Evolutionary conservation across 2,888 invertebrate species (phyloP).

Genomic region (Augiades crinisus): DNA sequence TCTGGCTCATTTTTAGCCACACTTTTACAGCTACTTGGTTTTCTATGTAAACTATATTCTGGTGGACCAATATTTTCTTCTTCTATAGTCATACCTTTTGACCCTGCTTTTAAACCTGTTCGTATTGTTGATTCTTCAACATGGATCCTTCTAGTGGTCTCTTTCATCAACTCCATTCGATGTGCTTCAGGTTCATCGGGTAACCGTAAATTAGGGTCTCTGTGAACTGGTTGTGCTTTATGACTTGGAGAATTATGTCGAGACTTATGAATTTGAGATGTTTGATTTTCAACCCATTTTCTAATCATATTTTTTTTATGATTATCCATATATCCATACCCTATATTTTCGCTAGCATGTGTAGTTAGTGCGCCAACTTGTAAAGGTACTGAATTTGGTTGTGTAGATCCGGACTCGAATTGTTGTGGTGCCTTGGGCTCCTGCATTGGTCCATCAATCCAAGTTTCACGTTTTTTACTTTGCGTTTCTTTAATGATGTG

Average conservation of each 20-base stretch:
- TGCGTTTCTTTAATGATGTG: slow-evolving; percentile 90
- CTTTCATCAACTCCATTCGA: slow-evolving; percentile 74
- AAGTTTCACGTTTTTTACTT: slow-evolving; percentile 92
- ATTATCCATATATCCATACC: slow-evolving; percentile 95
- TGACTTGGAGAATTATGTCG: slow-evolving; percentile 80
- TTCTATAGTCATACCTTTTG: slow-evolving; percentile 72
- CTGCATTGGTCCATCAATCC: slow-evolving; percentile 97
- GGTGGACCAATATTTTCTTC: slow-evolving; percentile 72
- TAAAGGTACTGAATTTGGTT: slow-evolving; percentile 65
- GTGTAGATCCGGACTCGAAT: slow-evolving; percentile 83
- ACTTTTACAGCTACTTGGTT: slow-evolving; percentile 51
- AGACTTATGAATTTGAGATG: slow-evolving; percentile 88
- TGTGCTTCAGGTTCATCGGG: slow-evolving; percentile 57
- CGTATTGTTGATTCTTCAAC: slow-evolving; percentile 83
- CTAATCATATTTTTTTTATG: slow-evolving; percentile 96
- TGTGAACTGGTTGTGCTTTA: slow-evolving; percentile 49
- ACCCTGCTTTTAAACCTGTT: slow-evolving; percentile 81
- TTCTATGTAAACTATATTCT: slow-evolving; percentile 51
- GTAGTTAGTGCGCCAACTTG: slow-evolving; percentile 68
- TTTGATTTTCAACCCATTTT: slow-evolving; percentile 96
- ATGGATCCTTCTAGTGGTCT: slow-evolving; percentile 76
- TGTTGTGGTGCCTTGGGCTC: slow-evolving; percentile 72
- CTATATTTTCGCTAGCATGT: slow-evolving; percentile 75
- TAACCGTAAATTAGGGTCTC: slow-evolving; percentile 50
- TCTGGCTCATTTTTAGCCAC: slow-evolving; percentile 76